Evolutionary conservation across 53 echinoderm and acorn worm genomes (phyloP), one percentile per base, ranked within the genome.

Genomic region (Holothuria scabra): DNA sequence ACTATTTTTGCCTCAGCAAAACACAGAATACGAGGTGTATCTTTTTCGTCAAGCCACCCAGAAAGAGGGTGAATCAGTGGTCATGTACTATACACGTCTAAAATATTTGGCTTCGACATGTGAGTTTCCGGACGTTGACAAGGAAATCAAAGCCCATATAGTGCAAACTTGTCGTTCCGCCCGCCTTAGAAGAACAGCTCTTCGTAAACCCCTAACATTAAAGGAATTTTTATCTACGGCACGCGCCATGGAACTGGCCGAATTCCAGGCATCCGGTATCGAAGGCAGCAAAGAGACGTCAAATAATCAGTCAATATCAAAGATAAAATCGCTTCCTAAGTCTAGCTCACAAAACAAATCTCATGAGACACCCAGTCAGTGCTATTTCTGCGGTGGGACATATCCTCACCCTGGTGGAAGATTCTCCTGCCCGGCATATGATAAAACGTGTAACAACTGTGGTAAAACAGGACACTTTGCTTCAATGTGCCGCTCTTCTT

Each of bases 21-120:
- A 88, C 20, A 52, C 61, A 9, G 65, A 76, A 35, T 79, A 85
- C 60, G 85, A n/a, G n/a, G n/a, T n/a, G n/a, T n/a, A n/a, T n/a
- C n/a, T n/a, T n/a, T n/a, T n/a, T n/a, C n/a, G n/a, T 37, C 41
- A 34, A 46, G 21, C 68, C 4, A 57, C n/a, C 22, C 86, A 90
- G 22, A 55, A 72, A 13, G 32, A 56, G 9, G 80, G 56, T 67
- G 89, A 89, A 62, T 67, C 56, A 20, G 68, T 89, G 20, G 85
- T 80, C 41, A 46, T 55, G 37, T 89, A 64, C 28, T 79, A 35
- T 26, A 85, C 83, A 2, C 68, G 85, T 28, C 59, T 88, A 28
- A 2, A 64, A 19, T 31, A 34, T 32, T 55, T 49, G 34, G 88
- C 84, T 31, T 69, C 70, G 61, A 87, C n/a, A n/a, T n/a, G n/a